Percentiles rank a stretch among this genome's conserved stretches.
phyloP scores from a whole-genome alignment of 2,888 invertebrate species.

The Euplagia quadripunctaria region DNA sequence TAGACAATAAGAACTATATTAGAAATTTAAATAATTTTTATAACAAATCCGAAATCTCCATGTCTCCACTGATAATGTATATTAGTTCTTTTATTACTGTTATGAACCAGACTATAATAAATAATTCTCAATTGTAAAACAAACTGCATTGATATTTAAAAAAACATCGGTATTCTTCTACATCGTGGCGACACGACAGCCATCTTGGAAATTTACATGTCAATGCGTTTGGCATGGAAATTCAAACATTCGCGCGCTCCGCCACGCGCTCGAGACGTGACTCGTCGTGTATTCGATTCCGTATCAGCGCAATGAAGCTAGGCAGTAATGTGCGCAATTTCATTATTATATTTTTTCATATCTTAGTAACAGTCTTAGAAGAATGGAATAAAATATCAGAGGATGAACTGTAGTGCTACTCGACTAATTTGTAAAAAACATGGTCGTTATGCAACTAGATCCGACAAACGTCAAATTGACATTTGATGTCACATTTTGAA shows the following conservation, averaged over 20 bases:
- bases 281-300: constrained; percentile 58
- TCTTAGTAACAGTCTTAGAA: too few species aligned
- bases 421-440: too few species aligned
- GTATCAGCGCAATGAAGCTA: constrained; percentile 50
- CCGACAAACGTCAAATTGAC: too few species aligned
- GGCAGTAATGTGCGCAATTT: constrained; percentile 36
- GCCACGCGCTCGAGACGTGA: constrained; percentile 60
- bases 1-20: too few species aligned
- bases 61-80: too few species aligned
- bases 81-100: too few species aligned
- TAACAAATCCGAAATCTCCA: too few species aligned
- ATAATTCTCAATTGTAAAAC: not conserved
- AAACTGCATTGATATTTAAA: constrained; percentile 17
- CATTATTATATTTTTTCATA: not conserved
- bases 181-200: constrained; percentile 38
- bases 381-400: too few species aligned
- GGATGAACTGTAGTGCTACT: too few species aligned
- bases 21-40: too few species aligned
- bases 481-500: too few species aligned
- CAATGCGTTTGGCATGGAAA: constrained; percentile 65
- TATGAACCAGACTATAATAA: not conserved
- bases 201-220: constrained; percentile 65
- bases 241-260: constrained; percentile 60
- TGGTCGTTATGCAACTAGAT: too few species aligned
- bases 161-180: constrained; percentile 43